Base-by-base conservation (phyloP, 1,140 invertebrate species). In the Coenobita brevimanus region DNA sequence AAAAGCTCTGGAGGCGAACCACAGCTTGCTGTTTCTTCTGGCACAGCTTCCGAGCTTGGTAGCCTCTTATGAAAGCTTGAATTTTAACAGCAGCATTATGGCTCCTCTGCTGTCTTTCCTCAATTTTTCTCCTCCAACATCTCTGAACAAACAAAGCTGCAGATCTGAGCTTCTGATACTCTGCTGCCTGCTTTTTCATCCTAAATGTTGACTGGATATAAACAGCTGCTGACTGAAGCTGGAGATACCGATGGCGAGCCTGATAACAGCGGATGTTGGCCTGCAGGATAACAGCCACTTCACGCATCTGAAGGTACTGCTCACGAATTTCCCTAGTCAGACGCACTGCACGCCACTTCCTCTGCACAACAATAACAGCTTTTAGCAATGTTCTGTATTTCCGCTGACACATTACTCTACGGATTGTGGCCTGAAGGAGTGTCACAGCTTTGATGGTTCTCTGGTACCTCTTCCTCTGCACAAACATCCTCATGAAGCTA, bases 251-350 rank as follows among this genome's bases (percentile, higher is more conserved):
- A 46, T 79, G 82, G n/a, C 89, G 36, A 2, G 64, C 75, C 24
- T 79, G 30, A 27, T 43, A 73, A 21, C 64, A 62, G 17, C 82
- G 71, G 27, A 90, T 30, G 27, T 50, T 43, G 57, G 85, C 60
- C 60, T 90, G 89, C 8, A 90, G 43, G 24, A 79, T 60, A 2
- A 90, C 36, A 46, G 67, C 43, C 8, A 82, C 85, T 36, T 82
- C 13, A 36, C 64, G 54, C 43, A 88, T n/a, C 41, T 88, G 50
- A 36, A 76, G 50, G 64, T 88, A 90, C 57, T 88, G 84, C 57
- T 57, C 62, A 54, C 78, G 57, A 6, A 90, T 27, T 71, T 83
- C 50, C 36, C 60, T 82, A 4, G 71, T 27, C 27, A 30, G 30
- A 15, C 15, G 24, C 13, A n/a, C 36, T n/a, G 78, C 54, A 46